Conservation (phyloP, 2,888 invertebrate species). For the Atherix ibis region DNA sequence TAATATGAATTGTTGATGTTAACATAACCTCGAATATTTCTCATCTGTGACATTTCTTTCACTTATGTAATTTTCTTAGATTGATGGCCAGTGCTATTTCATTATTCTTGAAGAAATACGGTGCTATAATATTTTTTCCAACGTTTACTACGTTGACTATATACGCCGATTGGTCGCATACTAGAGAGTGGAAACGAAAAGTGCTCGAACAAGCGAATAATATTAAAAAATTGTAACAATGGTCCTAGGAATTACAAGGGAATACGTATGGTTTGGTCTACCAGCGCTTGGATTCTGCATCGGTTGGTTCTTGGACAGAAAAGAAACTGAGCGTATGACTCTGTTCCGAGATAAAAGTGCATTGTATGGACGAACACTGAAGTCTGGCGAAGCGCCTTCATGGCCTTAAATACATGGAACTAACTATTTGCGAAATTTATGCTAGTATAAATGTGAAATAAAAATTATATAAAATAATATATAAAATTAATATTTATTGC, state of each 20-base stretch:
- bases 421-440: too few species aligned
- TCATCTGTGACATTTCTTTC: too few species aligned
- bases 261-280: constrained; percentile 35
- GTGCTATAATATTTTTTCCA: constrained; percentile 52
- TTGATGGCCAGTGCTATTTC: constrained; percentile 22
- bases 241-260: constrained; percentile 40
- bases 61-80: constrained; percentile 5
- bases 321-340: constrained; percentile 56
- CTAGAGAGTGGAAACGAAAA: constrained; percentile 51
- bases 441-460: too few species aligned
- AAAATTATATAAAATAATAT: too few species aligned
- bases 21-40: too few species aligned
- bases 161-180: constrained; percentile 56
- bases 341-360: constrained; percentile 65
- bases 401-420: constrained; percentile 36
- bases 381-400: constrained; percentile 51
- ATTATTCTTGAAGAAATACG: constrained; percentile 42
- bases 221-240: constrained; percentile 29
- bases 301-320: constrained; percentile 48
- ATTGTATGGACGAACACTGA: constrained; percentile 49
- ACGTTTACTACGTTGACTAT: constrained; percentile 41
- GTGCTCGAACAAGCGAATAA: constrained; percentile 18
- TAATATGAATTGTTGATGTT: too few species aligned
- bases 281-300: constrained; percentile 42
- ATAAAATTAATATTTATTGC: too few species aligned